Evolutionary conservation across 2,113 vertebrate genomes (phyloP).

Genomic region (Bujurquina vittata): DNA sequence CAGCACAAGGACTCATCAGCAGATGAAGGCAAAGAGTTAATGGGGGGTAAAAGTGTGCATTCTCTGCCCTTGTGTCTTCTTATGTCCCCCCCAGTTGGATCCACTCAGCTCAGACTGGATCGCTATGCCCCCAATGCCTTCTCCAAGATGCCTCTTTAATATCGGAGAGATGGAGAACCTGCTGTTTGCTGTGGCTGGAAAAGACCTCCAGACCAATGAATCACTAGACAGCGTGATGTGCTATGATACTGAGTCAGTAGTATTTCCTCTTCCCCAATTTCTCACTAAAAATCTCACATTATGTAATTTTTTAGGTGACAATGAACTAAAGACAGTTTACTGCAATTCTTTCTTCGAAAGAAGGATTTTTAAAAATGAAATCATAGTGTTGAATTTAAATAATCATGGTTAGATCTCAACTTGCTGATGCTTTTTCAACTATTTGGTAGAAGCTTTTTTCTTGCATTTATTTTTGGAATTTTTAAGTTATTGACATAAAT

Average conservation of each 20-base stretch:
- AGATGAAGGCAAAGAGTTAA: not conserved
- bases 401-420: not conserved
- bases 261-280: not conserved
- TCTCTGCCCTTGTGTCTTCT: not conserved
- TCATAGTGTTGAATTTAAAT: not conserved
- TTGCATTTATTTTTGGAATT: not conserved
- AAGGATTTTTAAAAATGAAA: not conserved
- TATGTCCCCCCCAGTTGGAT: slow-evolving; percentile 83
- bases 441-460: not conserved
- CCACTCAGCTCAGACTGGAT: slow-evolving; percentile 88
- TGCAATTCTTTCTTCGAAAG: not conserved
- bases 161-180: slow-evolving; percentile 90
- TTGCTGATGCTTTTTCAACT: not conserved
- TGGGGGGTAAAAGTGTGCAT: slow-evolving; percentile 2
- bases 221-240: slow-evolving; percentile 93
- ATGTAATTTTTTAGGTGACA: slow-evolving; percentile 17
- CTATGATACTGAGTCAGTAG: slow-evolving; percentile 89
- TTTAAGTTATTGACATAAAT: not conserved
- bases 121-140: slow-evolving; percentile 95
- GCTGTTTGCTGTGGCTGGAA: slow-evolving; percentile 94
- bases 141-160: slow-evolving; percentile 93
- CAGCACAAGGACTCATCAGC: not conserved
- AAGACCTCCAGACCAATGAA: slow-evolving; percentile 95
- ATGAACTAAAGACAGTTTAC: slow-evolving; percentile 10
- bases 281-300: not conserved